Conservation (phyloP, 1,140 invertebrate species). For the Paraescarpia echinospica region DNA sequence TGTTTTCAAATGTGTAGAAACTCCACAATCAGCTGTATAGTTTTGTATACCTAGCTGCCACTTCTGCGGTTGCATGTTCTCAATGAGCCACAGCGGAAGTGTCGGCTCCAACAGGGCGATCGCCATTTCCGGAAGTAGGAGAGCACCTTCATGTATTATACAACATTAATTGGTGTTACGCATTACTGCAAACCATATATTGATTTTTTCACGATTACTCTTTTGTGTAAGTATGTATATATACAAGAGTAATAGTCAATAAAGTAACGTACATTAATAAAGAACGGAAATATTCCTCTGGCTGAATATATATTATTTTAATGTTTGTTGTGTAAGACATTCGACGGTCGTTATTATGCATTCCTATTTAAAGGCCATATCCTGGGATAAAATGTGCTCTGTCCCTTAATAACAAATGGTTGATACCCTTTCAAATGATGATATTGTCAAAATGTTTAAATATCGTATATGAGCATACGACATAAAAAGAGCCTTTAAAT, state of each 20-base stretch:
- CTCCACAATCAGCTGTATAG: not conserved
- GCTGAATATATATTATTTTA: not conserved
- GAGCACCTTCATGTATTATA: constrained; percentile 70
- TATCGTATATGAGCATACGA: too few species aligned
- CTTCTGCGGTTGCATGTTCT: constrained; percentile 86
- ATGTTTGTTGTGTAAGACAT: not conserved
- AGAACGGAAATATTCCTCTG: not conserved
- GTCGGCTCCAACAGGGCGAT: constrained; percentile 96
- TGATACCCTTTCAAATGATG: too few species aligned
- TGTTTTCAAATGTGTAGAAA: not conserved
- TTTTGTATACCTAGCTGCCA: constrained; percentile 71
- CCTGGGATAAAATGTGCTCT: too few species aligned
- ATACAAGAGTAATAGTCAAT: not conserved
- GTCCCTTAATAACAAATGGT: too few species aligned
- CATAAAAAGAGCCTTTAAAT: too few species aligned
- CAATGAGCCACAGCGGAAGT: constrained; percentile 93
- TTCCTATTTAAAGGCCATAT: too few species aligned
- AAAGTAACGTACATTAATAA: constrained; percentile 4
- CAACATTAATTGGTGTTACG: not conserved
- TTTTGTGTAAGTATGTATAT: not conserved
- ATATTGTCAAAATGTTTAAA: too few species aligned
- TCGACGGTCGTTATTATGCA: not conserved
- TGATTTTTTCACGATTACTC: too few species aligned
- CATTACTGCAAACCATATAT: not conserved
- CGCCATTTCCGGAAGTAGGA: constrained; percentile 97